Percentiles rank a stretch among this genome's conserved stretches.
phyloP scores from a whole-genome alignment of 2,113 vertebrate species.

The Dasypus novemcinctus region DNA sequence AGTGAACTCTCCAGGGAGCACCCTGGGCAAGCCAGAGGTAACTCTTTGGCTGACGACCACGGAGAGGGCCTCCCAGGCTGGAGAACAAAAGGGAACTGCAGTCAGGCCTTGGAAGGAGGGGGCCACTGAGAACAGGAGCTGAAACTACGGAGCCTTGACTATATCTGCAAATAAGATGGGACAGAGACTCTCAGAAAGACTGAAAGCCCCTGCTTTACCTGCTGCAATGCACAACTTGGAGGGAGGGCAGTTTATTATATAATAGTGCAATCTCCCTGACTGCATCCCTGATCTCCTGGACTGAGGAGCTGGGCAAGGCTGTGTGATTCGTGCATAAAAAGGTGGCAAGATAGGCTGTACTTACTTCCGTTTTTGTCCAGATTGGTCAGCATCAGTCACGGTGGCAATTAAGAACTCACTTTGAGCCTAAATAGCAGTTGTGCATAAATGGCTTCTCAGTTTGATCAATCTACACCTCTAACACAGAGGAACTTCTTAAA shows the following conservation, averaged over 20 bases:
- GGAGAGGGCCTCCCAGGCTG: rapidly evolving
- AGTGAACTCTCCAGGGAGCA: not conserved
- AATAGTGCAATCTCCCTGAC: not conserved
- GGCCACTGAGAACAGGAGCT: not conserved
- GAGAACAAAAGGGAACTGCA: not conserved
- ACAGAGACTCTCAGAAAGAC: not conserved
- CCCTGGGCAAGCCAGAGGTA: not conserved
- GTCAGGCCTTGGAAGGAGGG: not conserved
- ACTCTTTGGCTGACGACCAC: not conserved
- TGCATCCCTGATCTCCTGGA: not conserved
- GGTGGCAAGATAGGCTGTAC: too few species aligned
- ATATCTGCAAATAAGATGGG: not conserved
- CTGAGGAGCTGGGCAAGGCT: not conserved
- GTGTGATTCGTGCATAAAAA: not conserved
- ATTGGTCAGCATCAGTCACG: not conserved
- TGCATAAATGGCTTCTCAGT: not conserved
- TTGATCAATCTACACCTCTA: not conserved
- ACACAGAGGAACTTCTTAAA: not conserved
- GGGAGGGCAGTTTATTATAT: not conserved
- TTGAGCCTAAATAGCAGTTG: not conserved
- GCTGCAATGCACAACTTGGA: not conserved
- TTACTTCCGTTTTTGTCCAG: not conserved
- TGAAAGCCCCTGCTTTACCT: not conserved
- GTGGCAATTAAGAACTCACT: not conserved
- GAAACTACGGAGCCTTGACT: not conserved